Base-by-base conservation (phyloP, 2,888 invertebrate species). In the Sminthurides aquaticus region DNA sequence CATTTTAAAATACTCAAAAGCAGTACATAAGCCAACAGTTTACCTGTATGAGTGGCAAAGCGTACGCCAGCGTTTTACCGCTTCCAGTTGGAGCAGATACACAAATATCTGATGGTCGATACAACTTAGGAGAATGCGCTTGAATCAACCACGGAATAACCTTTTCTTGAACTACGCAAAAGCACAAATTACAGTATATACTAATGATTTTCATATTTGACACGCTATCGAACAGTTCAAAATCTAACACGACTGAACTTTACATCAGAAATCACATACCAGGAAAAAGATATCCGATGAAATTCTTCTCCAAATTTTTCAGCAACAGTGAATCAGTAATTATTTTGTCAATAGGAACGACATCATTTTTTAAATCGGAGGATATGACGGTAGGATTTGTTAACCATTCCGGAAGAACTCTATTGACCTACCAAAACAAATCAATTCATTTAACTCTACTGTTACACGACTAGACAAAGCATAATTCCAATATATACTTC, bases 321-420 rank as follows among this genome's bases (percentile, higher is more conserved):
- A 87, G 81, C 1, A 91, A 78, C 66, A 81, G 79, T 27, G 79
- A 77, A 74, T 89, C 85, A n/a, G 96, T 79, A 74, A 83, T 84
- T 61, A 80, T 76, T 59, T 87, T 79, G 48, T 84, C 80, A 55
- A 85, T 80, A 76, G 80, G 80, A 67, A 79, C 80, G 60, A 81
- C 79, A 49, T 83, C 78, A 65, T 83, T 80, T 75, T 84, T 82
- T 58, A 91, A 80, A 77, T 87, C 85, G 20, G 86, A 85, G n/a
- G 89, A 85, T 64, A 96, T 85, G 58, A 88, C 79, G 52, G 85
- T 84, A 2, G 96, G 91, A 77, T 89, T 83, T 1, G 89, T 84
- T 43, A 97, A 78, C 96, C 96, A 97, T 70, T 87, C 82, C 1
- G 96, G 95, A 56, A 96, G 79, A 3, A 91, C 85, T 78, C 91